phyloP scores from a whole-genome alignment of 2,888 invertebrate species.

The Eupithecia inturbata region DNA sequence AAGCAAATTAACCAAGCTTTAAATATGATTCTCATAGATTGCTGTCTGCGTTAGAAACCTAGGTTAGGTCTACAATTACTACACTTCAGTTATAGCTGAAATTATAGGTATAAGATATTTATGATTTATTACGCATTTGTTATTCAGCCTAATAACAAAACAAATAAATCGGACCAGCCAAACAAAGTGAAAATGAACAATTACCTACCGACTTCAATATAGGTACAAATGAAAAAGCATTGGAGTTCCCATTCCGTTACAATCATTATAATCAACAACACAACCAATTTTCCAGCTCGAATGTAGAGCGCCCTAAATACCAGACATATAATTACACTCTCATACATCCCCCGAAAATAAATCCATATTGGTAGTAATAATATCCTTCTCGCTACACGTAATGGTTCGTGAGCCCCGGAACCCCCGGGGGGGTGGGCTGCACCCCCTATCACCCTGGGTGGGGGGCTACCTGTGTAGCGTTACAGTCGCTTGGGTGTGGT shows the following conservation, averaged over 20 bases:
- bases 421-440: slow-evolving; percentile 40
- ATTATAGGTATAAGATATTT: too few species aligned
- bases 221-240: slow-evolving; percentile 7
- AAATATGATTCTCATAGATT: neutral
- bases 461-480: slow-evolving; percentile 71
- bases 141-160: neutral
- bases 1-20: too few species aligned
- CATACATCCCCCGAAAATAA: slow-evolving; percentile 33
- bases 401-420: slow-evolving; percentile 61
- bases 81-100: too few species aligned
- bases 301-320: slow-evolving; percentile 23
- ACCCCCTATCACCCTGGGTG: slow-evolving; percentile 46
- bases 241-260: neutral
- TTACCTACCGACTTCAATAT: neutral
- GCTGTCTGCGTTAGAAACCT: too few species aligned
- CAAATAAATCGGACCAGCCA: neutral
- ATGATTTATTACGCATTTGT: too few species aligned
- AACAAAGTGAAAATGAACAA: neutral
- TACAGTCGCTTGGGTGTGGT: slow-evolving; percentile 82
- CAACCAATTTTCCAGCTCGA: slow-evolving; percentile 5
- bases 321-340: slow-evolving; percentile 37
- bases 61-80: too few species aligned
- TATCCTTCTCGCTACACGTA: slow-evolving; percentile 68
- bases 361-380: slow-evolving; percentile 42
- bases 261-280: slow-evolving; percentile 14